Base-by-base conservation (phyloP, 2,113 vertebrate genomes). In the Corythornis vintsioides region DNA sequence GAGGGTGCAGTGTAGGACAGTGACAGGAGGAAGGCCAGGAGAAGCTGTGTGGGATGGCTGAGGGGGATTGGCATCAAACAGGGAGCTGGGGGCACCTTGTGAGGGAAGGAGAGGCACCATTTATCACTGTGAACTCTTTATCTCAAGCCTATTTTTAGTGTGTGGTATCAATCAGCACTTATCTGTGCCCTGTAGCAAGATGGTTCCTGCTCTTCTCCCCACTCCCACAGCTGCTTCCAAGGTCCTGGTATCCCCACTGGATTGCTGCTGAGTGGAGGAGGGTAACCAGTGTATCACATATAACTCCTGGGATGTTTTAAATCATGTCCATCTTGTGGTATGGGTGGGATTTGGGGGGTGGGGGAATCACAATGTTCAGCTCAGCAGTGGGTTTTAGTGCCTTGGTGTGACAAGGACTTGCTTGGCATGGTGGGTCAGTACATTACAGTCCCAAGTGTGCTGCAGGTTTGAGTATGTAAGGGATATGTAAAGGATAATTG, bases 401-500 rank as follows among this genome's bases (percentile, higher is more conserved):
- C 43, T 12, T 0, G 2, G 6, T 28, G 28, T 14, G 29, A 50
- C 1, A 9, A 33, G 15, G 6, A 53, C 56, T n/a, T 63, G 24
- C 53, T 53, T 33, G 40, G 60, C 9, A 7, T 81, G 50, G 5
- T 38, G 65, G 28, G 31, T n/a, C 60, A 64, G 21, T n/a, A 24
- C 28, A 15, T 25, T 77, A 35, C 42, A 43, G 15, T 52, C 57
- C 55, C 6, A 26, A 40, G 33, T 52, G 22, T 64, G 22, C 50
- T 92, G 81, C 38, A 69, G 47, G 13, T 38, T 38, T 38, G 38
- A 38, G 38, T 38, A 38, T 38, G 38, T 38, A 38, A 38, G 10
- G 38, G 38, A 38, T 79, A 84, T 82, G 48, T 80, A 83, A 74
- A 64, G 65, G 90, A 19, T 83, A 89, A 86, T 48, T 77, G 88